These are phyloP conservation scores for Sialia sialis DNA, from an alignment of 2,113 vertebrate genomes.

Conservation along the genomic window DNA sequence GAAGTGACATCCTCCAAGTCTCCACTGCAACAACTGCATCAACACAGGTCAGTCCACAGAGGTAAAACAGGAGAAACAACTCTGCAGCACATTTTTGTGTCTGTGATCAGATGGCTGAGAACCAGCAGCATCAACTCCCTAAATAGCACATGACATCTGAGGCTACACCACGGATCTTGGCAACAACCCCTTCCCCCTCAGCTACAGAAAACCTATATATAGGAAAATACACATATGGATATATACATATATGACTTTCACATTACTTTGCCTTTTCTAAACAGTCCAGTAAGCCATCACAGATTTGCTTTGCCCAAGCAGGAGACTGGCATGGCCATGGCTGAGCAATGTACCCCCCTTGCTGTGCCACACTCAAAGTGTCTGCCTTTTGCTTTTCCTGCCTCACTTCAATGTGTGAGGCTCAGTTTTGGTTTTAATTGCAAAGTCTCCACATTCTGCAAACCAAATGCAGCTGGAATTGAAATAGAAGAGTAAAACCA, in stretches of 20 bases:
- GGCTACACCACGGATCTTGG: background rate
- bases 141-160: background rate
- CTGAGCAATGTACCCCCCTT: background rate
- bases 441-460: background rate
- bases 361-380: background rate
- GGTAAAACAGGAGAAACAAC: background rate
- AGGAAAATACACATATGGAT: background rate
- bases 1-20: background rate
- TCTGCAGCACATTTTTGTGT: background rate
- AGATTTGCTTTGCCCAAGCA: background rate
- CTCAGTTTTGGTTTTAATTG: background rate
- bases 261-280: background rate
- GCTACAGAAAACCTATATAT: background rate
- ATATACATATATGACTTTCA: background rate
- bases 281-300: background rate
- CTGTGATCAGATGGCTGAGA: background rate
- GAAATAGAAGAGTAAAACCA: background rate
- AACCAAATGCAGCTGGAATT: background rate
- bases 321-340: rapidly evolving
- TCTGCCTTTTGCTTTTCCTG: background rate
- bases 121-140: background rate
- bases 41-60: background rate
- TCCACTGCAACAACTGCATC: background rate
- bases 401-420: rapidly evolving
- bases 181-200: background rate